Evolutionary conservation across 2,113 vertebrate species (phyloP).

Genomic region (Larimichthys polyactis): DNA sequence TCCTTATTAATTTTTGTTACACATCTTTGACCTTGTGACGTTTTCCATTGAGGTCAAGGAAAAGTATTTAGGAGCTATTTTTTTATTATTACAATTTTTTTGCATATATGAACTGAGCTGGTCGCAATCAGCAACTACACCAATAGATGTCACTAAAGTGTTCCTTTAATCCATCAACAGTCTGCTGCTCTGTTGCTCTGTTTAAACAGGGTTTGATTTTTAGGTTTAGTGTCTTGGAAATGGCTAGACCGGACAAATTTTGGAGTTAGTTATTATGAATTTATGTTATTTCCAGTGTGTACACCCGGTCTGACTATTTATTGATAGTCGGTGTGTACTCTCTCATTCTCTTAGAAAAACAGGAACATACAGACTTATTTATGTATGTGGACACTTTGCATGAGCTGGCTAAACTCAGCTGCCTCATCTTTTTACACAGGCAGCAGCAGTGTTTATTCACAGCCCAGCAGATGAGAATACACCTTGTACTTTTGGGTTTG

Average conservation of each 20-base stretch:
- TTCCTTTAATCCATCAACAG: no score
- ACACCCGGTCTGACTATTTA: not conserved
- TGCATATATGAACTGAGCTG: no score
- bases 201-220: not conserved
- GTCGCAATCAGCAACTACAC: no score
- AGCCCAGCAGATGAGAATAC: conserved; percentile 28
- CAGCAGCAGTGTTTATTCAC: not conserved
- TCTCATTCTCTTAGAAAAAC: not conserved
- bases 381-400: not conserved
- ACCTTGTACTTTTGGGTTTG: conserved; percentile 14
- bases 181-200: no score
- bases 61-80: no score
- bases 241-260: not conserved
- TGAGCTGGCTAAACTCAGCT: not conserved
- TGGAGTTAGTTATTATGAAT: not conserved
- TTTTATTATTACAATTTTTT: no score
- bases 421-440: not conserved
- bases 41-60: no score
- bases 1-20: no score
- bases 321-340: not conserved
- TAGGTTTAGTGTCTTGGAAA: not conserved
- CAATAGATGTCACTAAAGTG: no score
- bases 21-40: no score
- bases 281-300: not conserved
- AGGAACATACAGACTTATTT: not conserved